Evolutionary conservation across 35 echinoderm and acorn worm species (phyloP).

Genomic region (Amphiura filiformis): DNA sequence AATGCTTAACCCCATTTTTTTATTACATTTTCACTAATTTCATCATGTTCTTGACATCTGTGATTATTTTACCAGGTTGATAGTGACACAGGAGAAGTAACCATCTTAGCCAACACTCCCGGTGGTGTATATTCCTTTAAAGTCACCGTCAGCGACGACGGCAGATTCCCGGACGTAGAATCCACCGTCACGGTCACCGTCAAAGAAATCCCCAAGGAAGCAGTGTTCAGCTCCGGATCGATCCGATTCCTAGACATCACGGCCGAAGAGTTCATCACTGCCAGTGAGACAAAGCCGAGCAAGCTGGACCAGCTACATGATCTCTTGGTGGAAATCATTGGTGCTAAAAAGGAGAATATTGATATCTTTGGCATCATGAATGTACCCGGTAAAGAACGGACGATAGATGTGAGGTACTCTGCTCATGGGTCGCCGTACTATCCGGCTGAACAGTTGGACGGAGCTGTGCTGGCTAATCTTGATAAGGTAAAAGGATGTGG

Average conservation of each 20-base stretch:
- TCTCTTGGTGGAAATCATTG: constrained; percentile 50
- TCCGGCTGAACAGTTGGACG: constrained; percentile 71
- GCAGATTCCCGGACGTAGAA: constrained; percentile 20
- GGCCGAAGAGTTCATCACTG: constrained; percentile 66
- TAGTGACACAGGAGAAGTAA: constrained; percentile 54
- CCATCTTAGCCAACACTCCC: constrained; percentile 66
- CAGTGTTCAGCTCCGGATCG: constrained; percentile 87
- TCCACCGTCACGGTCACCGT: constrained; percentile 64
- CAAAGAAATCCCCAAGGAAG: constrained; percentile 77
- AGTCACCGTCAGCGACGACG: constrained; percentile 55
- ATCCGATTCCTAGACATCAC: constrained; percentile 63
- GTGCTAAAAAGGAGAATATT: constrained; percentile 76
- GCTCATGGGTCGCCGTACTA: constrained; percentile 97
- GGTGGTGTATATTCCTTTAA: constrained; percentile 52
- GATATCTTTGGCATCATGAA: constrained; percentile 93
- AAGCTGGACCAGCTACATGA: constrained; percentile 46
- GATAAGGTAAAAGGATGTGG: constrained; percentile 52
- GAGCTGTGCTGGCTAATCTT: constrained; percentile 36
- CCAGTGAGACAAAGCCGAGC: constrained; percentile 21
- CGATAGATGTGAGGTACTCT: constrained; percentile 76
- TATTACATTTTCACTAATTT: too few species aligned
- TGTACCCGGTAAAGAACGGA: constrained; percentile 46
- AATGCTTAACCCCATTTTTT: too few species aligned
- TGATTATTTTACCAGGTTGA: constrained; percentile 53
- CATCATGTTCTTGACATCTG: too few species aligned